phyloP scores from a whole-genome alignment of 53 echinoderm and acorn worm species.

The Pentamera pediparva region DNA sequence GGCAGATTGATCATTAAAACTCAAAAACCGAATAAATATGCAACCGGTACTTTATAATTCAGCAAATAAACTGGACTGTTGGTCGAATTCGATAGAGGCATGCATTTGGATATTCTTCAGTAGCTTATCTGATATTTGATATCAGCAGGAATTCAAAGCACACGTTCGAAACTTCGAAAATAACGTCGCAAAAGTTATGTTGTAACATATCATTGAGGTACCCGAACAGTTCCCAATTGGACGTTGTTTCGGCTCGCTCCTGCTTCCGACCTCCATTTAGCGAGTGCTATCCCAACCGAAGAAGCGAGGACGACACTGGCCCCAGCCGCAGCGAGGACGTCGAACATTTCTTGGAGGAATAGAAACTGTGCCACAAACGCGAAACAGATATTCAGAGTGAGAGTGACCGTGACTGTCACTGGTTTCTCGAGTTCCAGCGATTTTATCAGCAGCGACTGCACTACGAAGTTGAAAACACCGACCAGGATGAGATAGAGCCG shows the following conservation, averaged over 20 bases:
- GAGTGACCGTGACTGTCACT: not conserved
- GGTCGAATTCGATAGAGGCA: too few relatives aligned
- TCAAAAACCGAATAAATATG: too few relatives aligned
- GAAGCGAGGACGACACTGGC: not conserved
- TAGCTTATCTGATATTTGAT: too few relatives aligned
- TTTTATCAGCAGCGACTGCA: not conserved
- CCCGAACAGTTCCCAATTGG: too few relatives aligned
- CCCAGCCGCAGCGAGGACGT: not conserved
- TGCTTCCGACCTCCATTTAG: not conserved
- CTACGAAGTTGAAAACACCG: not conserved
- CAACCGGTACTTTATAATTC: too few relatives aligned
- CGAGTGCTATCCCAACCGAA: not conserved
- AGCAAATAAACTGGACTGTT: too few relatives aligned
- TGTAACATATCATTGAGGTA: too few relatives aligned
- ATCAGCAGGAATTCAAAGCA: too few relatives aligned
- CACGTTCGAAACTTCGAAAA: too few relatives aligned
- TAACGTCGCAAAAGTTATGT: too few relatives aligned
- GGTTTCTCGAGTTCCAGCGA: conserved; percentile 16
- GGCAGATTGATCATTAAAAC: too few relatives aligned
- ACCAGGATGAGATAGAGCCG: not conserved
- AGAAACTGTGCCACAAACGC: conserved; percentile 2
- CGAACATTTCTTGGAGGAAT: not conserved
- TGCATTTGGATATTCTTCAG: too few relatives aligned
- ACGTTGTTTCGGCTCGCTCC: not conserved
- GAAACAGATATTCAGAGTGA: conserved; percentile 1